These are phyloP conservation scores for Ennomos quercinarius DNA, from an alignment of 2,888 invertebrate species.

Conservation along the genomic window DNA sequence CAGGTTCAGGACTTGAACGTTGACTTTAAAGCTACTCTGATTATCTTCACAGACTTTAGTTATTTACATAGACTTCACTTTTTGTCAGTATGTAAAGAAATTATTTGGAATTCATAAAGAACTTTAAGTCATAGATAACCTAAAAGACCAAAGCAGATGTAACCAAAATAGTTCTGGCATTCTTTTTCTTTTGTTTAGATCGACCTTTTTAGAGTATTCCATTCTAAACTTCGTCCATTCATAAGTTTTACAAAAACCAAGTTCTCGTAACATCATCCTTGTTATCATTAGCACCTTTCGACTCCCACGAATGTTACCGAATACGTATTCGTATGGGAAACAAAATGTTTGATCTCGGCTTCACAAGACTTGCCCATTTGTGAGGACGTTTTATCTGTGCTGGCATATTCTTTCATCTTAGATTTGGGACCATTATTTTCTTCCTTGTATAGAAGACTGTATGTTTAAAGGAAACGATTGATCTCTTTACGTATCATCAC, in stretches of 20 bases:
- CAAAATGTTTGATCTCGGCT: conserved; percentile 56
- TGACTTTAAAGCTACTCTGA: conserved; percentile 7
- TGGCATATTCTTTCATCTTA: conserved; percentile 12
- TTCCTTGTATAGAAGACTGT: conserved; percentile 5
- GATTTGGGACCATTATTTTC: conserved; percentile 7
- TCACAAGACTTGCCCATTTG: conserved; percentile 19
- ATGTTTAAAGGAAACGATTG: conserved; percentile 14
- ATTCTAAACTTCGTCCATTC: conserved; percentile 41
- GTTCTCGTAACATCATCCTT: conserved; percentile 54
- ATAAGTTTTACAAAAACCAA: conserved; percentile 47
- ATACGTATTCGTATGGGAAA: conserved; percentile 68
- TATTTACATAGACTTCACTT: too few species aligned
- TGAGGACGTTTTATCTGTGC: conserved; percentile 5
- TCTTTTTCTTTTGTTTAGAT: too few species aligned
- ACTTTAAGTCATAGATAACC: too few species aligned
- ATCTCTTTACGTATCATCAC: too few species aligned
- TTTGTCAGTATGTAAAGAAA: too few species aligned
- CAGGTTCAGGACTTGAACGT: conserved; percentile 1
- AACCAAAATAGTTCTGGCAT: too few species aligned
- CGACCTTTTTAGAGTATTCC: too few species aligned
- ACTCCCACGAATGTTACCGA: conserved; percentile 74
- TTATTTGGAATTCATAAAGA: too few species aligned
- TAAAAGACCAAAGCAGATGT: too few species aligned
- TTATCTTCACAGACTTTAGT: background rate
- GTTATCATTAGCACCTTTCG: conserved; percentile 78